Conservation (phyloP, 2,797 vertebrate species). For the Amphiprion clarkii region DNA sequence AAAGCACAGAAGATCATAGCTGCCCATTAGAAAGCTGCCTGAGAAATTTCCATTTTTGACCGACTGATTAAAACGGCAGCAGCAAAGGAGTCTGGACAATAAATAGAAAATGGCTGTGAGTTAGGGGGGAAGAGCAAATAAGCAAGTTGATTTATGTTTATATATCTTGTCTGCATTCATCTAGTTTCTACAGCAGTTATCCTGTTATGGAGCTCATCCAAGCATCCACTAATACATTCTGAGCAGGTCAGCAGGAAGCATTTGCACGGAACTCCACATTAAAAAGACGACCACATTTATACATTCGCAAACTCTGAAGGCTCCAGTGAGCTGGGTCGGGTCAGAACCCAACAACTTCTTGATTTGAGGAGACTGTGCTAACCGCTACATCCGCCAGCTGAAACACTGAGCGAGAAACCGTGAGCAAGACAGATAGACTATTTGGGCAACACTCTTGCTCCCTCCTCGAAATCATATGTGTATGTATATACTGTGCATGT, state of each 20-base stretch:
- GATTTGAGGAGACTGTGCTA: not conserved
- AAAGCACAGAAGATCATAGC: not conserved
- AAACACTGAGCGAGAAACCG: not conserved
- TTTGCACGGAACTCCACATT: not conserved
- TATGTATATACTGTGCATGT: slow-evolving; percentile 37
- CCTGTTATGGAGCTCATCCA: not conserved
- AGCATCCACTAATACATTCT: not conserved
- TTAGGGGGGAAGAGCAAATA: not conserved
- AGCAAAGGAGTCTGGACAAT: not conserved
- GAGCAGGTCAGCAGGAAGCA: not conserved
- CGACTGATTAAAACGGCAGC: slow-evolving; percentile 17
- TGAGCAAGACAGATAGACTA: not conserved
- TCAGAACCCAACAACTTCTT: not conserved
- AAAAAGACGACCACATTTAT: slow-evolving; percentile 4
- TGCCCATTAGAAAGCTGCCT: not conserved
- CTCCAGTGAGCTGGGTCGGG: not conserved
- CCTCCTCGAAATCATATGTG: not conserved
- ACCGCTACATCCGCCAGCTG: slow-evolving; percentile 2
- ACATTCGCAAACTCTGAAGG: slow-evolving; percentile 1
- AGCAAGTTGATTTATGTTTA: not conserved
- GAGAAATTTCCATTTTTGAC: slow-evolving; percentile 3
- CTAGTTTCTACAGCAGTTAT: not conserved
- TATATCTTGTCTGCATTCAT: not conserved
- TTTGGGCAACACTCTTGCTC: not conserved
- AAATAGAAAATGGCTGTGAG: not conserved